Evolutionary conservation across 1,140 invertebrate genomes (phyloP), one percentile per base, ranked within the genome.

Genomic region (Lepidotrigona ventralis): DNA sequence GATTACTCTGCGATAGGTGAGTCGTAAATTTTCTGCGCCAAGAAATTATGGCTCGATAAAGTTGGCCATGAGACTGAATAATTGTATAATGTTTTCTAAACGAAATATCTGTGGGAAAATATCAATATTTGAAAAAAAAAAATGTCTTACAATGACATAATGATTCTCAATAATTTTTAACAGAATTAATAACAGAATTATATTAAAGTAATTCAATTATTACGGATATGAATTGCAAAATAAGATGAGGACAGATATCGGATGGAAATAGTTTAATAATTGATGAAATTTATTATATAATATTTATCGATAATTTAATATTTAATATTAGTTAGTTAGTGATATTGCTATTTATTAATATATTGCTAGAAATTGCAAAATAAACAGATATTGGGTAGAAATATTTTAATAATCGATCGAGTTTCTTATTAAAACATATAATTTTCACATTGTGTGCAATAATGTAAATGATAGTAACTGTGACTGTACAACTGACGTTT

Each of bases 1-100:
- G 58, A 64, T 63, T 64, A 77, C 66, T 64, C 74, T 76, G 56
- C 74, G 74, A 63, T 77, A 46, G 60, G 39, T 77, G 75, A 77
- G 39, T 77, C n/a, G 58, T 46, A 63, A 63, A 77, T 77, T 77
- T 77, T 77, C 39, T 51, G 64, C 17, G 11, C 17, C 46, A n/a
- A 46, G 39, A 21, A 39, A 63, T 76, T 74, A 74, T 56, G 23
- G 12, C 23, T 74, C 14, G 54, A 17, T 14, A 74, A 74, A 74
- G 29, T 58, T 39, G 72, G 15, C 21, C 39, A 39, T 29, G 54
- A 39, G 54, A 74, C n/a, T n/a, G 72, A 58, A 74, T 74, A 74
- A 74, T 58, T 58, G 23, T 51, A 29, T 14, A 73, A 29, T 8
- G 21, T 33, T 58, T 58, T 58, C 54, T 74, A 54, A 29, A 33